Conservation (phyloP, 2,797 vertebrate species). For the Sebastes minor region DNA sequence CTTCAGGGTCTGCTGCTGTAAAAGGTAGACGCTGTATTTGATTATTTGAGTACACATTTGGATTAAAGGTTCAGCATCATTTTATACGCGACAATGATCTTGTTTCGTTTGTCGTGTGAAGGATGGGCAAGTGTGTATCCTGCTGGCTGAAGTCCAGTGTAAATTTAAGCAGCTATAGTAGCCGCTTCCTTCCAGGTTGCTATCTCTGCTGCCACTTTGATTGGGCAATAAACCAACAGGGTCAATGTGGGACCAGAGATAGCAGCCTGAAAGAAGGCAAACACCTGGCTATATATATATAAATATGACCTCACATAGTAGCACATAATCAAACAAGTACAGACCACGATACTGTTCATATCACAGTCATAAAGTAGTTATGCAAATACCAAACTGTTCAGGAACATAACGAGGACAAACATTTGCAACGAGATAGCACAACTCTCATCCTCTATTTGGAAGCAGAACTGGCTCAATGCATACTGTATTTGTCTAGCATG, state of each 20-base stretch:
- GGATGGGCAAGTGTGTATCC: neutral
- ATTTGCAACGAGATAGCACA: neutral
- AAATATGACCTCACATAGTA: neutral
- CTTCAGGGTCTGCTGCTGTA: neutral
- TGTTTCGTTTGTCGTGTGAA: neutral
- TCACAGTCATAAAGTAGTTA: neutral
- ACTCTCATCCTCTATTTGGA: neutral
- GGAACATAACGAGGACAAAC: neutral
- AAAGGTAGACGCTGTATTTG: neutral
- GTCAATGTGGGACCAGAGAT: neutral
- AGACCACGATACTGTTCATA: neutral
- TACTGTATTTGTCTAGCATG: neutral
- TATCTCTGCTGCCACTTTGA: neutral
- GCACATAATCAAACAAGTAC: neutral
- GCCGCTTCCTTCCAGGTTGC: no score
- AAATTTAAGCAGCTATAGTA: neutral
- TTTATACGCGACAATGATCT: neutral
- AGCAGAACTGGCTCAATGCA: neutral
- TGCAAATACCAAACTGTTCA: slow-evolving; percentile 17
- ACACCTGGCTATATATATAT: neutral
- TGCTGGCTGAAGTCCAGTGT: neutral
- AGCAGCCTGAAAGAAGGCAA: neutral
- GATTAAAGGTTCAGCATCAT: neutral
- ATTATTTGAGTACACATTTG: neutral
- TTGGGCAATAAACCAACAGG: neutral